Percentiles rank a stretch among this genome's conserved stretches.
These are phyloP conservation scores for Zelleria hepariella DNA, from an alignment of 2,888 invertebrate genomes.

Conservation along the genomic window DNA sequence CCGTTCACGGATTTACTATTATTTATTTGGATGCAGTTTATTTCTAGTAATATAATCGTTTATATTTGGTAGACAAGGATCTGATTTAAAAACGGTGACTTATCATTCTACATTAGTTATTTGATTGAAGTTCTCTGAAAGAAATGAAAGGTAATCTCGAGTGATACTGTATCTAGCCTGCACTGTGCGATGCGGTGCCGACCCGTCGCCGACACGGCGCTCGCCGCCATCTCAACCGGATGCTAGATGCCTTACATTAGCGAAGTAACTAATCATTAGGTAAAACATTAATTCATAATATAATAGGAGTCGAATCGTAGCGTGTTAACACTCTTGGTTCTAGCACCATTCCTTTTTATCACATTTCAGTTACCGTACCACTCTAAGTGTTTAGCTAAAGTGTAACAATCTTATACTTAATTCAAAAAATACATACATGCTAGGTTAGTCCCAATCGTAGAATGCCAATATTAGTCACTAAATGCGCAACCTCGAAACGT, in stretches of 20 bases:
- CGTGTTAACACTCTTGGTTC: conserved; percentile 72
- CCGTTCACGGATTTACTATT: conserved; percentile 42
- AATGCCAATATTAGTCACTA: conserved; percentile 72
- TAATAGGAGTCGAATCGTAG: conserved; percentile 72
- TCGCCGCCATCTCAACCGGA: conserved; percentile 48
- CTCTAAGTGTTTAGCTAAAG: conserved; percentile 73
- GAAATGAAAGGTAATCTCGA: conserved; percentile 57
- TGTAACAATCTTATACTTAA: conserved; percentile 72
- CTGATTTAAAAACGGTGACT: conserved; percentile 56
- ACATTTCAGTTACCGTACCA: conserved; percentile 74
- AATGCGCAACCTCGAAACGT: conserved; percentile 66
- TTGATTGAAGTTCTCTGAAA: conserved; percentile 60
- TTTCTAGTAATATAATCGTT: conserved; percentile 34
- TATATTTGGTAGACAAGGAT: conserved; percentile 57
- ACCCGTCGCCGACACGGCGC: not conserved
- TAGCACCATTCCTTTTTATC: conserved; percentile 74
- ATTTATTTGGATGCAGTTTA: conserved; percentile 34
- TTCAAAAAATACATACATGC: conserved; percentile 69
- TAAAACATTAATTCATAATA: conserved; percentile 58
- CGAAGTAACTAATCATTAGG: conserved; percentile 63
- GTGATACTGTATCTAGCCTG: conserved; percentile 68
- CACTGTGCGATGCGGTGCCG: not conserved
- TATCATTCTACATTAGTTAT: conserved; percentile 61
- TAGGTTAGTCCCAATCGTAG: conserved; percentile 74
- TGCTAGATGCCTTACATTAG: conserved; percentile 68